Evolutionary conservation across 2,888 invertebrate species (phyloP), one percentile per base, ranked within the genome.

Genomic region (Drosophila maculinotata): DNA sequence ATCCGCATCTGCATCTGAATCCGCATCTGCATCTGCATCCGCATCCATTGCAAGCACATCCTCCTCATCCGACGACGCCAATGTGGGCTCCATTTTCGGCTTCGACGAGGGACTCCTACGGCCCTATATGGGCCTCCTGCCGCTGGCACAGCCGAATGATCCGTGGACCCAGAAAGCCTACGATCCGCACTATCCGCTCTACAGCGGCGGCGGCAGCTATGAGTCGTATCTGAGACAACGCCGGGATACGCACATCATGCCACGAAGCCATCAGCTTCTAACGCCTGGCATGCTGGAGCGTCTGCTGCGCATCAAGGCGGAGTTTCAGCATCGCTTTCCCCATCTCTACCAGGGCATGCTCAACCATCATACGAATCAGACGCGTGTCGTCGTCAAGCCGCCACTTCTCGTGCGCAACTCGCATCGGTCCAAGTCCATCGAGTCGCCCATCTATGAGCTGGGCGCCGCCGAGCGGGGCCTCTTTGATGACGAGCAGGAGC

Each of bases 81-180:
- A 35, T 41, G 69, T 82, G 38, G 74, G 88, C 35, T 69, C 86
- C 8, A 3, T 70, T 1, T 68, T 77, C 28, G 62, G 72, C 42
- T 74, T 48, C 20, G 53, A 45, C 31, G 84, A 79, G 0, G 38
- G 64, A 10, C 31, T 90, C 20, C 39, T 91, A 7, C 30, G 68
- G 53, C 90, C 90, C 1, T 90, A 88, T 51, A 89, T 91, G 90
- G 90, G 91, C 4, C 42, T 90, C 3, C 65, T 76, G 47, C 70
- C 82, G 8, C 41, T 86, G 14, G 71, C 63, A 3, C 79, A 73
- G 20, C 69, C 78, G 7, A 70, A 89, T 51, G 90, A 90, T 85
- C 90, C 90, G 15, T 90, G 90, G 90, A 69, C 73, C 28, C 59
- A 65, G 35, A 88, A 82, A 52, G 36, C 75, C 1, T 90, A 80